Evolutionary conservation across 2,113 vertebrate genomes (phyloP).

Genomic region (Recurvirostra avosetta): DNA sequence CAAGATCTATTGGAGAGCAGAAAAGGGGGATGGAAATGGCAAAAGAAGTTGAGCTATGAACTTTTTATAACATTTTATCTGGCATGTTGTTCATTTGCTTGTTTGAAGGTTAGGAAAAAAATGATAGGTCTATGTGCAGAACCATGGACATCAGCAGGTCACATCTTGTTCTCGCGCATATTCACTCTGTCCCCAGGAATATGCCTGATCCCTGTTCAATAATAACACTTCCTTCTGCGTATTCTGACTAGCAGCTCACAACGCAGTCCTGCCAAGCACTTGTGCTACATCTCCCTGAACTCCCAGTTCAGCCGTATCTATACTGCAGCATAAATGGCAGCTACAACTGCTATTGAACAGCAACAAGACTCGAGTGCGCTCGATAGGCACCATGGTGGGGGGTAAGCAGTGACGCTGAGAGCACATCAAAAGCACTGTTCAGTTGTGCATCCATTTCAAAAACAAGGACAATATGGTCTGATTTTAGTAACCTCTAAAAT

Average conservation of each 20-base stretch:
- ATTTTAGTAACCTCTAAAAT: background rate
- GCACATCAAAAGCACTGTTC: rapidly evolving
- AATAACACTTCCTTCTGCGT: background rate
- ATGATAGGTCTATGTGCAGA: background rate
- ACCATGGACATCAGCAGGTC: background rate
- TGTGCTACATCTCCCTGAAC: background rate
- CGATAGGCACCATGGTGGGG: rapidly evolving
- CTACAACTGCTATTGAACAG: background rate
- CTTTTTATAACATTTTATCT: background rate
- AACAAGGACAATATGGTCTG: background rate
- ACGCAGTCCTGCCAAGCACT: rapidly evolving
- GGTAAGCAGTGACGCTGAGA: background rate
- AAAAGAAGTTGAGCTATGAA: background rate
- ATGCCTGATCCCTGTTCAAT: too few relatives aligned
- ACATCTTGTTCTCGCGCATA: background rate
- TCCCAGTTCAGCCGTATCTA: background rate
- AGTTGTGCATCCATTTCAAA: background rate
- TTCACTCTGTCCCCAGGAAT: background rate
- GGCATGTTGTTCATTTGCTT: background rate
- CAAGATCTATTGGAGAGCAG: background rate
- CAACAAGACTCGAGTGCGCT: rapidly evolving
- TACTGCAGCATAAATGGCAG: background rate
- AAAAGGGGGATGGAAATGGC: background rate
- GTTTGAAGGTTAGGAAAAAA: background rate
- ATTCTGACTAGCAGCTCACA: background rate